Conservation (phyloP, 1,140 invertebrate species). For the Pseudachorutes palmiensis region DNA sequence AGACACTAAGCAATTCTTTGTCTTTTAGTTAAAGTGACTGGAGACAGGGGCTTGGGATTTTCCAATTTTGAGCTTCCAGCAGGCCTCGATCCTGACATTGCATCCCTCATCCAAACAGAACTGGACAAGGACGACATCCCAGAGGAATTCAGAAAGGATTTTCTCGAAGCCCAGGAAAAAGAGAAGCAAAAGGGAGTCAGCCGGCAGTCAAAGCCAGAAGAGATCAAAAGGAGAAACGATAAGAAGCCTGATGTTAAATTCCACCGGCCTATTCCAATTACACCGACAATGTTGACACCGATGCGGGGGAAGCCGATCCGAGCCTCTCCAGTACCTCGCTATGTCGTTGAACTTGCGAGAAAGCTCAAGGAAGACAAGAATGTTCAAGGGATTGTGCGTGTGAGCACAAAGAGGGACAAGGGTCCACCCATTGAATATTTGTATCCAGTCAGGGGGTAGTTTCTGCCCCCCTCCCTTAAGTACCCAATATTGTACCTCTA, state of each 20-base stretch:
- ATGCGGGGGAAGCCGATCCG: neutral
- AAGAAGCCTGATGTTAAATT: constrained; percentile 21
- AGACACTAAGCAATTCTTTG: neutral
- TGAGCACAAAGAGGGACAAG: constrained; percentile 23
- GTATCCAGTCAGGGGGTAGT: constrained; percentile 31
- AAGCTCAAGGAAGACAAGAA: constrained; percentile 33
- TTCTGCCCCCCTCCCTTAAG: neutral
- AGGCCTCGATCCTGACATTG: constrained; percentile 35
- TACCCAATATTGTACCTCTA: too few species aligned
- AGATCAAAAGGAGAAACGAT: constrained; percentile 2
- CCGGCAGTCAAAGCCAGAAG: neutral
- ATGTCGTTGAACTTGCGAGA: constrained; percentile 34
- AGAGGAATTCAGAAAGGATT: constrained; percentile 28
- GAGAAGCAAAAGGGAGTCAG: neutral
- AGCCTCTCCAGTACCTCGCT: constrained; percentile 26
- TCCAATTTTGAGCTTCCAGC: constrained; percentile 30
- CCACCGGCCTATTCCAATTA: constrained; percentile 26
- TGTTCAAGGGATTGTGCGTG: constrained; percentile 34
- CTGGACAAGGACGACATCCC: constrained; percentile 36
- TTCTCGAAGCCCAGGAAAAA: constrained; percentile 16
- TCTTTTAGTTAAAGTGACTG: constrained; percentile 19
- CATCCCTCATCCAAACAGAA: constrained; percentile 28
- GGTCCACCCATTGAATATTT: constrained; percentile 33
- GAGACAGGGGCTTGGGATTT: constrained; percentile 25
- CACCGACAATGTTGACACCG: constrained; percentile 28